Conservation (phyloP, 35 echinoderm and acorn worm genomes). For the Acanthaster planci region DNA sequence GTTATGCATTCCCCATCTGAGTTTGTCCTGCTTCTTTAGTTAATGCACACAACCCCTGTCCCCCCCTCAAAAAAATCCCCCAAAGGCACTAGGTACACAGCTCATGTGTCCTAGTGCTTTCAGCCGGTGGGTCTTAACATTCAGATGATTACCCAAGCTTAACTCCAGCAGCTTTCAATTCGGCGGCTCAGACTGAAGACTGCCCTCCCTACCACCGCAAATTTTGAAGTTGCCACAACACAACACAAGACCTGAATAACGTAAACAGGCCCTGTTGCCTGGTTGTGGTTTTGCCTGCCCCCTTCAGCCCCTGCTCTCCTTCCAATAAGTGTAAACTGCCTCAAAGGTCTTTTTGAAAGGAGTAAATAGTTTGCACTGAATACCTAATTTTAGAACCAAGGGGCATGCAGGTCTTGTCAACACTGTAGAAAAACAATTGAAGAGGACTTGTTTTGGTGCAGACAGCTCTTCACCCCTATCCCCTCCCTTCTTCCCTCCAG, state of each 20-base stretch:
- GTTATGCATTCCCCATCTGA: not conserved
- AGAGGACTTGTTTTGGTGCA: not conserved
- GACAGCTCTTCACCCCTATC: not conserved
- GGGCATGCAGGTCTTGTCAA: not conserved
- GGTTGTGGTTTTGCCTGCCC: not conserved
- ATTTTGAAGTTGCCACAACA: slow-evolving; percentile 6
- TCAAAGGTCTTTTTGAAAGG: not conserved
- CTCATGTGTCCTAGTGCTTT: not conserved
- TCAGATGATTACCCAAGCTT: not conserved
- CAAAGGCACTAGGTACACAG: slow-evolving; percentile 15
- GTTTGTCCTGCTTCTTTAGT: not conserved
- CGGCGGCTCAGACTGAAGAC: not conserved
- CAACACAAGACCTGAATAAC: not conserved
- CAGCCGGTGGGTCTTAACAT: not conserved
- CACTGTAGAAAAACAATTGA: not conserved
- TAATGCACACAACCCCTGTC: not conserved
- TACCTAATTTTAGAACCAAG: not conserved
- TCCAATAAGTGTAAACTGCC: not conserved
- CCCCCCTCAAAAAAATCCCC: not conserved
- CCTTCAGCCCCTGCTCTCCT: not conserved
- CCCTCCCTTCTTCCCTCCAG: not conserved
- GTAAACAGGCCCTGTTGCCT: slow-evolving; percentile 6
- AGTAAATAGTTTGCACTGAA: not conserved
- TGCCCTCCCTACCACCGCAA: not conserved
- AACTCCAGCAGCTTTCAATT: not conserved